These are phyloP conservation scores for Petrolisthes cinctipes DNA, from an alignment of 2,888 invertebrate species.

Conservation along the genomic window DNA sequence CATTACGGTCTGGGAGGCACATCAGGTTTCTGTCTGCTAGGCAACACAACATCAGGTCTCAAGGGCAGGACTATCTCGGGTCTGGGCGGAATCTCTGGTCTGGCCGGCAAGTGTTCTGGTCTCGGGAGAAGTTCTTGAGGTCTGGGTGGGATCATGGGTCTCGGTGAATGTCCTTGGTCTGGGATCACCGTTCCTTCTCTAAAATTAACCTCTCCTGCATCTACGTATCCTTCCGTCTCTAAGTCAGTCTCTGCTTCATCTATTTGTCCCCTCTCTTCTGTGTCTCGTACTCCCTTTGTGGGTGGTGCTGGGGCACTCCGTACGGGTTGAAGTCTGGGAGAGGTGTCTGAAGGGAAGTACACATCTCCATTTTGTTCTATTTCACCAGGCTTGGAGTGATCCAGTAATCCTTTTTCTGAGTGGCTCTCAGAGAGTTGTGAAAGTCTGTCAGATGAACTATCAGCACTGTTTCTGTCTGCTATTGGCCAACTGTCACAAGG, in stretches of 20 bases:
- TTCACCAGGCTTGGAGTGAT: not conserved
- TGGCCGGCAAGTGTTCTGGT: not conserved
- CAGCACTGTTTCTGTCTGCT: not conserved
- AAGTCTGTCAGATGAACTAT: not conserved
- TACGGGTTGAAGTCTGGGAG: not conserved
- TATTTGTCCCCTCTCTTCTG: not conserved
- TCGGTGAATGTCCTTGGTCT: too few species aligned
- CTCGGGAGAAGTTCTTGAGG: not conserved
- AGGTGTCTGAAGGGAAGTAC: not conserved
- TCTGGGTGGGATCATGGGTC: too few species aligned
- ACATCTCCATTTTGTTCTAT: not conserved
- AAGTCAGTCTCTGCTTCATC: too few species aligned
- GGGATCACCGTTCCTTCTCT: too few species aligned
- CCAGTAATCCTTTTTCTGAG: not conserved
- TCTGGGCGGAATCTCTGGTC: constrained; percentile 6
- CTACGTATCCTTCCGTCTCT: too few species aligned
- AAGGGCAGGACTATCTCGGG: not conserved
- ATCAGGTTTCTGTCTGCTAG: constrained; percentile 5
- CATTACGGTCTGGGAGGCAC: constrained; percentile 6
- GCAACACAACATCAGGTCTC: not conserved
- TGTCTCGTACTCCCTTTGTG: not conserved
- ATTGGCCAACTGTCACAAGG: not conserved
- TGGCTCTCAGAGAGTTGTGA: not conserved
- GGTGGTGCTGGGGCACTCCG: constrained; percentile 3
- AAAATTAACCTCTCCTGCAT: too few species aligned